Evolutionary conservation across 2,113 vertebrate genomes (phyloP), one percentile per base, ranked within the genome.

Genomic region (Strix aluco): DNA sequence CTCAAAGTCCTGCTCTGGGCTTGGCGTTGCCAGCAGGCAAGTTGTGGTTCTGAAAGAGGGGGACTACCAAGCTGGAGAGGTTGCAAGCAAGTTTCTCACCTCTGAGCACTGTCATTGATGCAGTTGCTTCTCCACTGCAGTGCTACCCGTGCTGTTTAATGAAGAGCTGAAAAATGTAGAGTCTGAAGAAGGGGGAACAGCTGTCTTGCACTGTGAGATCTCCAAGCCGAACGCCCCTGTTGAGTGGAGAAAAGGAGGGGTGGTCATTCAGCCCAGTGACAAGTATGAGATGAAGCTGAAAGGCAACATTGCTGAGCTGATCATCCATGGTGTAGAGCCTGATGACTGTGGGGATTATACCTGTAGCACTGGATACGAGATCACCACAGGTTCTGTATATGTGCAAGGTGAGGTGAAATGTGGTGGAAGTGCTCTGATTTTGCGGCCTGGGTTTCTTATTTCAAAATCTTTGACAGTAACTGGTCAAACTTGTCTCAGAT

Each of bases 321-420:
- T 95, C 85, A 98, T 99, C 73, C 97, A 91, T 9, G 97, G 98
- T 46, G 77, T 99, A 95, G 98, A 98, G 57, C 96, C 97, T 8
- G 98, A 99, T 18, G 99, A 99, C 95, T 98, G 97, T 70, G 99
- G 99, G 58, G 98, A 98, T 89, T 99, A 99, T 82, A 99, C 99
- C 46, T 99, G 99, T 93, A 99, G 98, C 90, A 98, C 98, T 13
- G 99, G 98, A 90, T 97, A 98, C 11, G 98, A 99, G 94, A 98
- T 99, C 92, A 99, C 99, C 72, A 98, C 98, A 11, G 98, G 98
- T 49, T 98, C 98, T 71, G 98, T 99, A 73, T 98, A 98, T 29
- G 98, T 99, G 67, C 98, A 99, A 99, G 99, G 99, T 99, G 98
- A 92, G 97, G 74, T 14, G 54, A 32, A 38, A 54, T 0, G 1